Percentiles rank a stretch among this genome's conserved stretches.
phyloP scores from a whole-genome alignment of 2,113 vertebrate genomes.

The Tragelaphus scriptus region DNA sequence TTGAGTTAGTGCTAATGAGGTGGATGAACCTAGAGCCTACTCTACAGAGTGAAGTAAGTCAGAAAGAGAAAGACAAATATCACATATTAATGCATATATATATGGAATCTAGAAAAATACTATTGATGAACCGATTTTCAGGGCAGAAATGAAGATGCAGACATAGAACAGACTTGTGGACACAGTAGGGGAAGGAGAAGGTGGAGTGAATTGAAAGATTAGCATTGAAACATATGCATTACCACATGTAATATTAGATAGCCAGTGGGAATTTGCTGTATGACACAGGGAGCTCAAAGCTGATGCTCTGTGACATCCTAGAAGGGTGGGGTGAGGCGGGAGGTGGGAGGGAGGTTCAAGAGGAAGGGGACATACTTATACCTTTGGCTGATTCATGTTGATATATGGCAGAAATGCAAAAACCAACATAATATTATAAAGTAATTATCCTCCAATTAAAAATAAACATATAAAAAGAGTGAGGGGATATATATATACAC shows the following conservation, averaged over 20 bases:
- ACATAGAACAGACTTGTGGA: background rate
- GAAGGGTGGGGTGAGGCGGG: background rate
- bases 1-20: background rate
- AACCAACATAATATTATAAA: background rate
- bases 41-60: background rate
- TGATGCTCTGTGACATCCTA: background rate
- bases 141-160: background rate
- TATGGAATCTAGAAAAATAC: background rate
- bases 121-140: background rate
- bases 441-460: background rate
- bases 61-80: background rate
- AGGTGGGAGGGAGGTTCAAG: background rate
- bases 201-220: background rate
- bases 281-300: background rate
- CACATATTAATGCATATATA: background rate
- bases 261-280: background rate
- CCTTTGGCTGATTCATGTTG: background rate
- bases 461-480: background rate
- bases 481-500: background rate
- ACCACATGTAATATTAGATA: background rate
- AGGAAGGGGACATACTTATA: background rate
- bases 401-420: background rate
- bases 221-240: background rate
- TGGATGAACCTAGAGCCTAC: background rate
- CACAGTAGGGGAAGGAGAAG: background rate